phyloP scores from a whole-genome alignment of 2,113 vertebrate species.

The Micronycteris hirsuta region DNA sequence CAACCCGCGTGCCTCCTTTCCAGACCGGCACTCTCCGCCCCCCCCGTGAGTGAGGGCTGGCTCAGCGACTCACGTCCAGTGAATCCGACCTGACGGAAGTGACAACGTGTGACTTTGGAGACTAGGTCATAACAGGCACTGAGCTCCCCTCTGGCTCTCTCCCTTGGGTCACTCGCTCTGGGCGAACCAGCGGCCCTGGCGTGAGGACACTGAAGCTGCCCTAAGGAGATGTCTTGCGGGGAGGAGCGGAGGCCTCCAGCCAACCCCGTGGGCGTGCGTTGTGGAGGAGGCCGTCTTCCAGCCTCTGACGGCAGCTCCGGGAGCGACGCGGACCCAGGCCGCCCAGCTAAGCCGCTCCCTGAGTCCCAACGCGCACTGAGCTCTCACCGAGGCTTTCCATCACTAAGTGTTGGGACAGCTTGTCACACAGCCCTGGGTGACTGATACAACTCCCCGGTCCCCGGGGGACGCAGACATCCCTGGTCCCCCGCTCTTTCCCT shows the following conservation, averaged over 20 bases:
- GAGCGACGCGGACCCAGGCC: too few relatives aligned
- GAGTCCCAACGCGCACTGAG: neutral
- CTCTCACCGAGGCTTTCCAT: fast-evolving
- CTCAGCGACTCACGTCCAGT: fast-evolving
- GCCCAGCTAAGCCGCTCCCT: neutral
- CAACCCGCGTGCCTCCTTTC: fast-evolving
- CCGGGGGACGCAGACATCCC: neutral
- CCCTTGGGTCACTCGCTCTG: neutral
- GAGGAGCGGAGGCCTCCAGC: neutral
- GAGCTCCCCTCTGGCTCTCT: neutral
- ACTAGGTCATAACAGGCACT: neutral
- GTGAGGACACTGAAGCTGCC: neutral
- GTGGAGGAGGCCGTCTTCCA: fast-evolving
- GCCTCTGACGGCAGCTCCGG: neutral
- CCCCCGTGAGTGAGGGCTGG: too few relatives aligned
- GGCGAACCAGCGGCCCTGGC: neutral
- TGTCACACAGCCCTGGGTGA: neutral
- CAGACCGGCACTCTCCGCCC: neutral
- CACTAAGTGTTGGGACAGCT: fast-evolving
- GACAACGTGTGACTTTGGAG: neutral
- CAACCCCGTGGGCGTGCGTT: fast-evolving
- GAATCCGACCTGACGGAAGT: neutral
- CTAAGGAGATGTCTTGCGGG: fast-evolving
- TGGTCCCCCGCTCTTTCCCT: neutral
- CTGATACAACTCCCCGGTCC: neutral